phyloP scores from a whole-genome alignment of 2,797 vertebrate species.

The Ispidina picta region DNA sequence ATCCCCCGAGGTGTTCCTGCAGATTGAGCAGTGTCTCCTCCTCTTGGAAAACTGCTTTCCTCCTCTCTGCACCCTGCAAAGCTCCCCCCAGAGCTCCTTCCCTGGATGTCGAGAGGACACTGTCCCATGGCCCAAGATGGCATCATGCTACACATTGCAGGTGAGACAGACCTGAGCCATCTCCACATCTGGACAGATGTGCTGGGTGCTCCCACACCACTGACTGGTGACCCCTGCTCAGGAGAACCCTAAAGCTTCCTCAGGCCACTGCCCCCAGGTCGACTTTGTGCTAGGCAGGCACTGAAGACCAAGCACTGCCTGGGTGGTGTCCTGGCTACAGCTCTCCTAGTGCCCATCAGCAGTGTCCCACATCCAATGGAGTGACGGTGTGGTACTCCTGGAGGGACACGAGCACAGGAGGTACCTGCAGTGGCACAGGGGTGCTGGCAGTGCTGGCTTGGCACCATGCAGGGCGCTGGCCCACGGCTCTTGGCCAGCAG shows the following conservation, averaged over 20 bases:
- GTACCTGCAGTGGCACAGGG: not conserved
- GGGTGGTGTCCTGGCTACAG: not conserved
- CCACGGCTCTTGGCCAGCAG: fast-evolving
- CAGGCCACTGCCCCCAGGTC: not conserved
- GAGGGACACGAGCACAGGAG: not conserved
- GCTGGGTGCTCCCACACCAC: not conserved
- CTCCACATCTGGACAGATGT: not conserved
- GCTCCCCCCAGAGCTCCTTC: not conserved
- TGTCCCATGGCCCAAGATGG: not conserved
- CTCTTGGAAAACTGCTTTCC: not conserved
- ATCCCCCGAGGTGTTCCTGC: fast-evolving
- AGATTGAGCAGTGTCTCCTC: not conserved
- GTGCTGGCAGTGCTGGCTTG: fast-evolving
- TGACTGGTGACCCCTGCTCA: not conserved
- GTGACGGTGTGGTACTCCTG: not conserved
- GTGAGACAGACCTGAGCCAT: not conserved
- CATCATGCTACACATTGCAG: not conserved
- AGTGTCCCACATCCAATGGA: not conserved
- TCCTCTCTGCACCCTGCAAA: not conserved
- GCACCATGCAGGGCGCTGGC: not conserved
- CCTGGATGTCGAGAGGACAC: not conserved
- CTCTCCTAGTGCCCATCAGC: not conserved
- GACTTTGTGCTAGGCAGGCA: not conserved
- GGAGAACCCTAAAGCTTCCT: not conserved
- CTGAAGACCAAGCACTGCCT: not conserved